phyloP scores from a whole-genome alignment of 2,888 invertebrate genomes.

The Sinohyriopsis cumingii region DNA sequence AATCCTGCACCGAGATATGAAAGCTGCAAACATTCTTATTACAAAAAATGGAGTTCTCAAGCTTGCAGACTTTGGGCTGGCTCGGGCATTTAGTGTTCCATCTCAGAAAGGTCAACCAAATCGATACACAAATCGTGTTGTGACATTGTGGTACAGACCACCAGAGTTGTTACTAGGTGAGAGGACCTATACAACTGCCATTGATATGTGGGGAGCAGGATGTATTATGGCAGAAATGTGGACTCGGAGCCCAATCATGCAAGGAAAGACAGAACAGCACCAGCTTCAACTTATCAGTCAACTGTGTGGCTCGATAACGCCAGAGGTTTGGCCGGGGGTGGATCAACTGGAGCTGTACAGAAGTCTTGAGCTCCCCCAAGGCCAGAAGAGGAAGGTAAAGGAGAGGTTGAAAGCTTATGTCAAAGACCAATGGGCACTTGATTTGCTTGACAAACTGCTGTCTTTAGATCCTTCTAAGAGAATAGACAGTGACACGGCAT shows the following conservation, averaged over 20 bases:
- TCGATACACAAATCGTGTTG: slow-evolving; percentile 97
- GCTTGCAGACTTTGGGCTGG: slow-evolving; percentile 97
- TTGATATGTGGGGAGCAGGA: slow-evolving; percentile 93
- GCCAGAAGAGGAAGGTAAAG: slow-evolving; percentile 68
- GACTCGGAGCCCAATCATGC: slow-evolving; percentile 83
- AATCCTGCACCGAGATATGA: slow-evolving; percentile 84
- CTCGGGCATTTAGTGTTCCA: slow-evolving; percentile 91
- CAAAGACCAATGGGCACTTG: slow-evolving; percentile 92
- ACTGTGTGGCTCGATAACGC: slow-evolving; percentile 95
- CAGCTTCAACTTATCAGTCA: slow-evolving; percentile 95
- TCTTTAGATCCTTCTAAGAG: slow-evolving; percentile 93
- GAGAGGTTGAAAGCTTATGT: slow-evolving; percentile 85
- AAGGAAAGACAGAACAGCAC: slow-evolving; percentile 95
- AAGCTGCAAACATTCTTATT: slow-evolving; percentile 97
- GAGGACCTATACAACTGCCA: slow-evolving; percentile 95
- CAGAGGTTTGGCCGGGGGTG: slow-evolving; percentile 91
- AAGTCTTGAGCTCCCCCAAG: slow-evolving; percentile 66
- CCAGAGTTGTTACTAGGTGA: slow-evolving; percentile 75
- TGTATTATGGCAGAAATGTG: slow-evolving; percentile 99
- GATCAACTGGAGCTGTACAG: slow-evolving; percentile 89
- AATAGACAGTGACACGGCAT: slow-evolving; percentile 89
- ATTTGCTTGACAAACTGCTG: slow-evolving; percentile 91
- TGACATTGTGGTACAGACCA: slow-evolving; percentile 93
- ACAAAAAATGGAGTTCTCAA: slow-evolving; percentile 91
- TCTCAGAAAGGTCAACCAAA: slow-evolving; percentile 86